phyloP scores from a whole-genome alignment of 2,113 vertebrate species.

The Synchiropus splendidus region DNA sequence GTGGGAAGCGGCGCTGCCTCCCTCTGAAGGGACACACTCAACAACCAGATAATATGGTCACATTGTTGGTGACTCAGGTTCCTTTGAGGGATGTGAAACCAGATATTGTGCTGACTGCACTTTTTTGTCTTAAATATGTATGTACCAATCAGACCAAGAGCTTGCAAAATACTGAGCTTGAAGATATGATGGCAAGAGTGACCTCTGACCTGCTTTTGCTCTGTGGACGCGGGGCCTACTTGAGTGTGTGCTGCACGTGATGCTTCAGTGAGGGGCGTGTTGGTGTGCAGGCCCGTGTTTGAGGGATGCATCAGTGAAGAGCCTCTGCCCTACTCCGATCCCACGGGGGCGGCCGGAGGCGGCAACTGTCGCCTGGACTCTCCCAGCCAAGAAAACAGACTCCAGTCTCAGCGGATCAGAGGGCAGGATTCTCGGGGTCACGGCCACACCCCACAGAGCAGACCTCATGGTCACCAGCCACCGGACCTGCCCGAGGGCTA shows the following conservation, averaged over 20 bases:
- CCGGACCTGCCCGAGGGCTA: conserved; percentile 95
- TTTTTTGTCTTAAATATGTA: too few species aligned
- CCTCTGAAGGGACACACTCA: too few species aligned
- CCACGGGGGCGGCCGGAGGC: conserved; percentile 82
- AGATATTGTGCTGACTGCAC: too few species aligned
- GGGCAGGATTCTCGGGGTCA: conserved; percentile 80
- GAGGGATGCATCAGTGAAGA: conserved; percentile 95
- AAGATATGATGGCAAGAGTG: too few species aligned
- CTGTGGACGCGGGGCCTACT: too few species aligned
- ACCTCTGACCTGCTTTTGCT: too few species aligned
- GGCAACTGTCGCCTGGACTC: conserved; percentile 84
- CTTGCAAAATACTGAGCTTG: too few species aligned
- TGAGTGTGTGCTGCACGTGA: background rate
- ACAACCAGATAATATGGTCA: too few species aligned
- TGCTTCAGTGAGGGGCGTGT: background rate
- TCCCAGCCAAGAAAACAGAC: conserved; percentile 80
- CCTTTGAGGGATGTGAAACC: background rate
- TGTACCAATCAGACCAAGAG: too few species aligned
- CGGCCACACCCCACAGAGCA: conserved; percentile 83
- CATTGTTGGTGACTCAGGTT: background rate
- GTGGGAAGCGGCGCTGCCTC: too few species aligned
- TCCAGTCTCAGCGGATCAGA: conserved; percentile 82
- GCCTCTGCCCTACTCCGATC: conserved; percentile 83
- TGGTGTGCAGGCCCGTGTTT: conserved; percentile 74
- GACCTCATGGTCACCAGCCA: conserved; percentile 87